Evolutionary conservation across 1,140 invertebrate species (phyloP).

Genomic region (Phenacoccus solenopsis): DNA sequence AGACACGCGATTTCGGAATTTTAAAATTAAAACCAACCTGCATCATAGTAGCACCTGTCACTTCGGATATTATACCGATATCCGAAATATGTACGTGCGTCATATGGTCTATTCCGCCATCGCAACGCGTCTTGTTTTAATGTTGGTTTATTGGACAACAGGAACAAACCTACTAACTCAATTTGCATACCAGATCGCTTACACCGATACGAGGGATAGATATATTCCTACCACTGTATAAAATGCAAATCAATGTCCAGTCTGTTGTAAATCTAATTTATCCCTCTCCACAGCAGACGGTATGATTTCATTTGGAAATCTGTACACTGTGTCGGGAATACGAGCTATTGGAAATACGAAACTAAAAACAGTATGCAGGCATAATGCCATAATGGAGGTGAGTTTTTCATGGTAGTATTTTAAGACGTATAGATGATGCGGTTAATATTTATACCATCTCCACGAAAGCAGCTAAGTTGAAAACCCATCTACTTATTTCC

Average conservation of each 20-base stretch:
- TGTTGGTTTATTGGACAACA: not conserved
- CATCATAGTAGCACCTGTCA: conserved; percentile 10
- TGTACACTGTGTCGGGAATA: too few species aligned
- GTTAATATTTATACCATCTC: too few species aligned
- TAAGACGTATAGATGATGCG: too few species aligned
- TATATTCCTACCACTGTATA: not conserved
- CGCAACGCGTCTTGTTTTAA: not conserved
- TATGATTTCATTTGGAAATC: conserved; percentile 2
- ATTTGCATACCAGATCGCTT: conserved; percentile 11
- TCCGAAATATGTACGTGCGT: not conserved
- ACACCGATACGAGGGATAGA: conserved; percentile 1
- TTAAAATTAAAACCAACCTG: not conserved
- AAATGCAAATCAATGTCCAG: conserved; percentile 17
- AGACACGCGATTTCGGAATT: not conserved
- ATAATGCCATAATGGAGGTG: too few species aligned
- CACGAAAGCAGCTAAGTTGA: too few species aligned
- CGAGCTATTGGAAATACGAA: too few species aligned
- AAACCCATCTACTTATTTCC: too few species aligned
- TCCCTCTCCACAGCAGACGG: not conserved
- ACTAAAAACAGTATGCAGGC: too few species aligned
- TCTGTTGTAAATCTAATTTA: conserved; percentile 17
- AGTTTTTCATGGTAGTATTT: too few species aligned
- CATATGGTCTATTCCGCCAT: not conserved
- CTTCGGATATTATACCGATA: not conserved
- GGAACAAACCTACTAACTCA: not conserved